phyloP scores from a whole-genome alignment of 2,113 vertebrate species.

The Sceloporus undulatus region DNA sequence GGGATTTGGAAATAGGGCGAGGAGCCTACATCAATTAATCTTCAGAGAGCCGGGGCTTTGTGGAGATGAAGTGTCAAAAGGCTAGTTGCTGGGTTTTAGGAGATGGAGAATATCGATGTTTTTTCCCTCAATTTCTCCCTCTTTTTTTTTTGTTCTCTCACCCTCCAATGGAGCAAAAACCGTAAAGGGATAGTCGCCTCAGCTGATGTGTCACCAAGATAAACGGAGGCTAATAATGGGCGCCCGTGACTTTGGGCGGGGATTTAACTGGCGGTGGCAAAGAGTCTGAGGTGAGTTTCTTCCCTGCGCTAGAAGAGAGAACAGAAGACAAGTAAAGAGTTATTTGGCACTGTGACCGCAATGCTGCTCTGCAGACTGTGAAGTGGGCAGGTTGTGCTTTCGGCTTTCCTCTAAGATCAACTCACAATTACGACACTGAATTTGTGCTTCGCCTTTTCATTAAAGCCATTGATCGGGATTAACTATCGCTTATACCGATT shows the following conservation, averaged over 20 bases:
- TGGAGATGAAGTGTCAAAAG: slow-evolving; percentile 66
- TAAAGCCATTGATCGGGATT: too few species aligned
- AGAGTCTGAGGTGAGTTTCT: neutral
- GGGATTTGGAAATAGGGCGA: slow-evolving; percentile 79
- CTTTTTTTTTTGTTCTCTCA: slow-evolving; percentile 8
- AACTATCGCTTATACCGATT: too few species aligned
- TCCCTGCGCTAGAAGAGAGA: accelerated
- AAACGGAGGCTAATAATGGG: neutral
- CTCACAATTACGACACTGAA: neutral
- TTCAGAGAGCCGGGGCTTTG: slow-evolving; percentile 72
- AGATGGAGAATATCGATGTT: slow-evolving; percentile 53
- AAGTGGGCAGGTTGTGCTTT: neutral
- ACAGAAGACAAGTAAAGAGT: accelerated
- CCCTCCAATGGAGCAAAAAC: neutral
- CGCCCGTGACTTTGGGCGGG: neutral
- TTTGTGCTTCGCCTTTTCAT: too few species aligned
- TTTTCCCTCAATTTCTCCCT: neutral
- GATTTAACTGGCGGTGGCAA: neutral
- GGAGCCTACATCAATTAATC: slow-evolving; percentile 82
- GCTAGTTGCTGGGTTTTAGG: slow-evolving; percentile 50
- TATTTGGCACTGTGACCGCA: neutral
- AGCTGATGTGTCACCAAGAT: accelerated
- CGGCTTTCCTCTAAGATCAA: neutral
- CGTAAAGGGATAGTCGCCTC: accelerated
- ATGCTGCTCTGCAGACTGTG: neutral